Evolutionary conservation across 2,888 invertebrate species (phyloP).

Genomic region (Eupithecia exiguata): DNA sequence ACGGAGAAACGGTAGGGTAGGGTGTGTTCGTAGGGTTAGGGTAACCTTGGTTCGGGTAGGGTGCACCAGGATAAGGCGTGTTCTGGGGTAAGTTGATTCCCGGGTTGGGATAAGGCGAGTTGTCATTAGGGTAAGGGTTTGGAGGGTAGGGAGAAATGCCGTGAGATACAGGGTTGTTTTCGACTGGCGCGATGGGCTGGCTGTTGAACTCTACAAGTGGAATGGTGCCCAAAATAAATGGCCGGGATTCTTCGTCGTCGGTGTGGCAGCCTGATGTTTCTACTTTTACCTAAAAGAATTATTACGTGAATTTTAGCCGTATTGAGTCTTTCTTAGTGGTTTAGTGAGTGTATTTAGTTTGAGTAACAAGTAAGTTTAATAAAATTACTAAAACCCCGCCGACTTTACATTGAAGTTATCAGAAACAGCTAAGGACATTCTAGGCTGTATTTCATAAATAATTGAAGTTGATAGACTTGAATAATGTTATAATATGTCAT

Average conservation of each 20-base stretch:
- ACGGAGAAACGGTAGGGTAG: constrained; percentile 41
- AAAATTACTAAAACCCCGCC: no score
- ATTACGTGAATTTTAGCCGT: not conserved
- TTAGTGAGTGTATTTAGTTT: not conserved
- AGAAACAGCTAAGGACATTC: no score
- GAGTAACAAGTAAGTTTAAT: no score
- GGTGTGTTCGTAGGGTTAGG: constrained; percentile 41
- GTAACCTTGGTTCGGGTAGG: constrained; percentile 48
- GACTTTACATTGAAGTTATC: no score
- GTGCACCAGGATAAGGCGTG: constrained; percentile 46
- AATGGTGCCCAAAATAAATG: constrained; percentile 64
- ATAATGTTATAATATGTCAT: no score
- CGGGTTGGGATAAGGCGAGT: constrained; percentile 39
- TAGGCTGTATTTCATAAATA: no score
- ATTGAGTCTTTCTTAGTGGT: not conserved
- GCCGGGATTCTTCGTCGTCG: constrained; percentile 51
- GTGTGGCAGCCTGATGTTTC: constrained; percentile 63
- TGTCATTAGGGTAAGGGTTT: constrained; percentile 7
- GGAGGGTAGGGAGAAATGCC: constrained; percentile 46
- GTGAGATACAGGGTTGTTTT: constrained; percentile 41
- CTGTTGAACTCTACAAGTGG: constrained; percentile 59
- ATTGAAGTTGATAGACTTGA: no score
- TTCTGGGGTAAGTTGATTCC: constrained; percentile 32
- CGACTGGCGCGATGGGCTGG: constrained; percentile 41
- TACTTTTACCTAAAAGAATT: constrained; percentile 58